These are phyloP conservation scores for Anomalospiza imberbis DNA, from an alignment of 2,797 vertebrate genomes.

Conservation along the genomic window DNA sequence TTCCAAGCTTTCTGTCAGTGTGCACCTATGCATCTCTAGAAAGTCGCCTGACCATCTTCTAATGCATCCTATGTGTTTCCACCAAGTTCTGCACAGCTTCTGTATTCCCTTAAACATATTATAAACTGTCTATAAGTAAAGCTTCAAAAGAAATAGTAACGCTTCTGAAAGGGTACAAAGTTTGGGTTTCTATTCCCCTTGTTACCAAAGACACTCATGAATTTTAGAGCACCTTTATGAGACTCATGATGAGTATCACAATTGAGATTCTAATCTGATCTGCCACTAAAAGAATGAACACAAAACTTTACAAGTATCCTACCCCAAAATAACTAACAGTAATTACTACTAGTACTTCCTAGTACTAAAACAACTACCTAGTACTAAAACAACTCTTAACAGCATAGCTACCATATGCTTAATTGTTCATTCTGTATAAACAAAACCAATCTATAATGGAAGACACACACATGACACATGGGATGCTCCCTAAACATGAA, in stretches of 20 bases:
- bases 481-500: background rate
- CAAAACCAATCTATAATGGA: background rate
- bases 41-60: accelerated
- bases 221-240: background rate
- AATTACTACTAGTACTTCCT: background rate
- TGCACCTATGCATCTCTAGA: background rate
- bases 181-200: background rate
- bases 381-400: background rate
- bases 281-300: background rate
- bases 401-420: background rate
- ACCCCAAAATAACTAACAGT: background rate
- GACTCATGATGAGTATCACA: background rate
- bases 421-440: background rate
- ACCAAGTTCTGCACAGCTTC: background rate
- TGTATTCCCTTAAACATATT: background rate
- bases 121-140: background rate
- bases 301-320: background rate
- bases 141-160: background rate
- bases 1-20: background rate
- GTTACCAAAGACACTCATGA: background rate
- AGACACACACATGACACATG: accelerated
- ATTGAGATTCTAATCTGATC: background rate
- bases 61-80: background rate
- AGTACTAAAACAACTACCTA: background rate
- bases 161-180: background rate